Base-by-base conservation (phyloP, 2,113 vertebrate species). In the Bambusicola thoracicus region DNA sequence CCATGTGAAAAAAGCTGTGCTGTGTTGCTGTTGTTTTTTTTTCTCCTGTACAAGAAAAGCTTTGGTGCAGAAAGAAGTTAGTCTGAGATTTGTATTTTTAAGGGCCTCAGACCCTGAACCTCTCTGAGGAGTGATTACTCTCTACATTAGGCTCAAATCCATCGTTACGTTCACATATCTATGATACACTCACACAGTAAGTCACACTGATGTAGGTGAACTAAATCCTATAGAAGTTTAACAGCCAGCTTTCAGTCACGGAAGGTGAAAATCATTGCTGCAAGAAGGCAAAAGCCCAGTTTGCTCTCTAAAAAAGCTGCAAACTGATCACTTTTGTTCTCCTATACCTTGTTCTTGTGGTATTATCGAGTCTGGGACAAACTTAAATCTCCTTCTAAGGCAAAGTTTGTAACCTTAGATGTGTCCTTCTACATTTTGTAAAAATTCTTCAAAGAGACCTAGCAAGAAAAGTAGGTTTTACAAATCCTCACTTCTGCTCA, bases 221-320 rank as follows among this genome's bases (percentile, higher is more conserved):
- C 84, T 73, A 81, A 93, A 73, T 25, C 58, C 58, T 51, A 46
- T 58, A 58, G 84, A 68, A 66, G 13, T 72, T 81, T 75, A 91
- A 58, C 40, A 85, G 63, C 46, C 38, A 73, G 53, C 69, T 87
- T 89, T 87, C 68, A 63, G 56, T 24, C 61, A 72, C 4, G 40
- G 30, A 76, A 93, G 89, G 74, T 22, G 32, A 89, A 87, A 95
- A 91, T 68, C 61, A 43, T 51, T 81, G 73, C 81, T 40, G n/a
- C 1, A 4, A 85, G 49, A 70, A 46, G 67, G 21, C 34, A 81
- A 81, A 29, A 91, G 21, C 55, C 36, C 29, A 13, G n/a, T 59
- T 65, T 68, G 27, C 24, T 78, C n/a, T 74, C 17, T 6, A 53
- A 38, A 75, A 90, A 86, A 88, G 38, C 44, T 63, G 63, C 10